These are phyloP conservation scores for Pachliopta kotzebuea DNA, from an alignment of 2,888 invertebrate genomes.

Conservation along the genomic window DNA sequence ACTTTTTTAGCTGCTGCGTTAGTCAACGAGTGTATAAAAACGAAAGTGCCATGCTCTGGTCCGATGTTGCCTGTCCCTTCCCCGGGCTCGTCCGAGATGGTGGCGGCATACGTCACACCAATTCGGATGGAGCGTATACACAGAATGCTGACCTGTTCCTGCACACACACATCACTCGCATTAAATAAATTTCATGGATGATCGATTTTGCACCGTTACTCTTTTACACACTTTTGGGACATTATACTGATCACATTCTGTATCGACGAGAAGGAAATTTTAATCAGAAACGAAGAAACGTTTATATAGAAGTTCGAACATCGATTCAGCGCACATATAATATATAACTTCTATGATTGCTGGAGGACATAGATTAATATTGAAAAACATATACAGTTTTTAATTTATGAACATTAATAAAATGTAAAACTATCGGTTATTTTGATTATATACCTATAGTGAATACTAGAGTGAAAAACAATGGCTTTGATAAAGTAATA, in stretches of 20 bases:
- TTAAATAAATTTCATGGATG: constrained; percentile 57
- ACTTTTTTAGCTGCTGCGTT: constrained; percentile 55
- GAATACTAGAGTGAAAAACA: no score
- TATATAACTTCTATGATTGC: constrained; percentile 67
- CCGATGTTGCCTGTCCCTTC: constrained; percentile 63
- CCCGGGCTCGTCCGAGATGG: constrained; percentile 48
- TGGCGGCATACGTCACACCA: constrained; percentile 43
- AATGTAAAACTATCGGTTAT: no score
- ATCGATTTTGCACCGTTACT: constrained; percentile 84
- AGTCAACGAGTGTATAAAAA: constrained; percentile 60
- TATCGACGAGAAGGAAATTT: constrained; percentile 33
- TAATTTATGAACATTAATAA: background rate
- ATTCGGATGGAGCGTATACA: constrained; percentile 51
- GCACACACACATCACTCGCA: constrained; percentile 57
- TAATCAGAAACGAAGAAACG: constrained; percentile 27
- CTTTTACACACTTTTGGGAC: constrained; percentile 61
- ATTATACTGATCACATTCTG: constrained; percentile 42
- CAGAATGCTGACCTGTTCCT: constrained; percentile 61
- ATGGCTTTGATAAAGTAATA: background rate
- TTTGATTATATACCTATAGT: no score
- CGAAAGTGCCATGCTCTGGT: constrained; percentile 80
- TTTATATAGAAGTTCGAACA: constrained; percentile 37
- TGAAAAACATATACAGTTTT: background rate
- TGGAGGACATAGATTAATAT: constrained; percentile 31
- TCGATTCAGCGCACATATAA: constrained; percentile 60